phyloP scores from a whole-genome alignment of 2,888 invertebrate species.

The Cryptus viduatorius region DNA sequence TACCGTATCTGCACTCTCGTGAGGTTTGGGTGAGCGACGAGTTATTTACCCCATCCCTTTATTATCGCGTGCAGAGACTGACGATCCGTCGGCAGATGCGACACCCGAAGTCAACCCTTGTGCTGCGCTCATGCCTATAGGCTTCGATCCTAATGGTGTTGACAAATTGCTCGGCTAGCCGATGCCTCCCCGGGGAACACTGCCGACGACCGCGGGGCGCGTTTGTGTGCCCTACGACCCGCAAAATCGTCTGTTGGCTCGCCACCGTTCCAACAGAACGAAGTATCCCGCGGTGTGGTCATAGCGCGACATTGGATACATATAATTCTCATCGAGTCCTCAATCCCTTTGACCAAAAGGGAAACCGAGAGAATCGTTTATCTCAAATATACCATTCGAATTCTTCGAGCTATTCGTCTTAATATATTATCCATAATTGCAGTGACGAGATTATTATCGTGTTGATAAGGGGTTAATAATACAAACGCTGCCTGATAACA shows the following conservation, averaged over 20 bases:
- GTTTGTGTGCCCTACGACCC: slow-evolving; percentile 63
- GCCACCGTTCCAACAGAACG: slow-evolving; percentile 43
- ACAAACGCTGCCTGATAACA: neutral
- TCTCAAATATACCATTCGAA: neutral
- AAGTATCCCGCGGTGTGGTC: slow-evolving; percentile 52
- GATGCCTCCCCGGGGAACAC: slow-evolving; percentile 79
- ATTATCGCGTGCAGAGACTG: slow-evolving; percentile 76
- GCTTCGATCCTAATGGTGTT: slow-evolving; percentile 82
- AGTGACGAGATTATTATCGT: slow-evolving; percentile 1
- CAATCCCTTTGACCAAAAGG: neutral
- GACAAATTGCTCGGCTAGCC: slow-evolving; percentile 85
- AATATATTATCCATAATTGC: slow-evolving; percentile 22
- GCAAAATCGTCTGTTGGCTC: slow-evolving; percentile 61
- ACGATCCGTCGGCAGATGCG: slow-evolving; percentile 82
- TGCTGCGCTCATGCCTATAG: slow-evolving; percentile 64
- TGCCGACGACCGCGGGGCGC: slow-evolving; percentile 59
- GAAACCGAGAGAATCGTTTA: slow-evolving; percentile 9
- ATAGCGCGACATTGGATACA: slow-evolving; percentile 1
- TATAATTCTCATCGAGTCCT: slow-evolving; percentile 36
- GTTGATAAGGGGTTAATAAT: slow-evolving; percentile 18
- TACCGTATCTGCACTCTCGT: slow-evolving; percentile 59
- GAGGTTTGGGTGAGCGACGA: slow-evolving; percentile 69
- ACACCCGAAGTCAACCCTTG: slow-evolving; percentile 82
- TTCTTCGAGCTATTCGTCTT: neutral
- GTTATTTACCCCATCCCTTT: slow-evolving; percentile 84